These are phyloP conservation scores for Slavum lentiscoides DNA, from an alignment of 2,888 invertebrate genomes.

Conservation along the genomic window DNA sequence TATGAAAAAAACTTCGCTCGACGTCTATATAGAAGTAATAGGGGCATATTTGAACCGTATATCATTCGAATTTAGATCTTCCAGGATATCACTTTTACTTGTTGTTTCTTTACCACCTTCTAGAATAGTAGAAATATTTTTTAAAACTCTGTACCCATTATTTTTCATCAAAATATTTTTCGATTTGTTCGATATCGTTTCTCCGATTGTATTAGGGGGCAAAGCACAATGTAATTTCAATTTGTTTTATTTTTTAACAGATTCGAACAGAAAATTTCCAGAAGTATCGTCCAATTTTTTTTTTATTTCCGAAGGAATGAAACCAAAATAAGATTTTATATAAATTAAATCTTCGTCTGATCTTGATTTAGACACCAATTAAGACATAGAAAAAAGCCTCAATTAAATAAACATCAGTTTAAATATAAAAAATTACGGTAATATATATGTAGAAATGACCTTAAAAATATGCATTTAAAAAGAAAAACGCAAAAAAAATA, in stretches of 20 bases:
- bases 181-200: neutral
- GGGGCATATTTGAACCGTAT: neutral
- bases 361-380: too few relatives aligned
- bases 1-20: constrained; percentile 2
- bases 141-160: neutral
- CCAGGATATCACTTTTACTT: neutral
- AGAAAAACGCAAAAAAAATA: too few relatives aligned
- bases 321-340: too few relatives aligned
- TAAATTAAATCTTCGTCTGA: too few relatives aligned
- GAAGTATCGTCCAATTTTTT: too few relatives aligned
- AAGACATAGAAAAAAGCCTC: too few relatives aligned
- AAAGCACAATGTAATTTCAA: neutral
- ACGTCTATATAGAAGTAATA: neutral
- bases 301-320: too few relatives aligned
- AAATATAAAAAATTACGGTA: too few relatives aligned
- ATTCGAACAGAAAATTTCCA: neutral
- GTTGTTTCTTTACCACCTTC: neutral
- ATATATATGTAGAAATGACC: too few relatives aligned
- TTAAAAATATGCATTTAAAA: too few relatives aligned
- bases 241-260: neutral
- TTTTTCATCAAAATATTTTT: too few relatives aligned
- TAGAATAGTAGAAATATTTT: constrained; percentile 2
- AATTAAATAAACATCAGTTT: too few relatives aligned
- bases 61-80: neutral
- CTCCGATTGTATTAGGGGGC: neutral